These are phyloP conservation scores for Scaeva pyrastri DNA, from an alignment of 2,888 invertebrate genomes.

Conservation along the genomic window DNA sequence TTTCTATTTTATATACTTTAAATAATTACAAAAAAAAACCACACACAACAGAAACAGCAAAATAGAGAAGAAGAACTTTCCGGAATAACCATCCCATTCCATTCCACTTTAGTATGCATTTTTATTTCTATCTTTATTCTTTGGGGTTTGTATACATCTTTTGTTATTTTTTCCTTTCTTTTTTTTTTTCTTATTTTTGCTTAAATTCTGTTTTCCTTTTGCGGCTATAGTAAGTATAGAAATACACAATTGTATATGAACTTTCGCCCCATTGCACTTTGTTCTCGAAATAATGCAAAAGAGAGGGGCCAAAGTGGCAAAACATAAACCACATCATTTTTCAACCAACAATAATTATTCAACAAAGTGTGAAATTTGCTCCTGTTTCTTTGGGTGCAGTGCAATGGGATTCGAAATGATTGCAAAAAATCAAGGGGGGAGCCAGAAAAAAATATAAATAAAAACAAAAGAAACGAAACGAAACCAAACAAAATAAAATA, in stretches of 20 bases:
- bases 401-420: not conserved
- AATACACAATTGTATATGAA: conserved; percentile 24
- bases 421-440: not conserved
- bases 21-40: conserved; percentile 29
- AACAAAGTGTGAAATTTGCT: conserved; percentile 28
- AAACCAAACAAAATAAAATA: too few species aligned
- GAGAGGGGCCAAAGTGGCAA: conserved; percentile 14
- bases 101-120: conserved; percentile 3
- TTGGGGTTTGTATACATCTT: conserved; percentile 3
- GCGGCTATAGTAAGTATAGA: not conserved
- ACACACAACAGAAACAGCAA: not conserved
- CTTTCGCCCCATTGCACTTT: conserved; percentile 68
- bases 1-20: conserved; percentile 23
- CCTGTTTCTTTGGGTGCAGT: conserved; percentile 11
- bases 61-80: conserved; percentile 2
- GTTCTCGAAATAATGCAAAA: conserved; percentile 22
- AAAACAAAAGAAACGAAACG: not conserved
- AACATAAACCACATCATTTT: conserved; percentile 22
- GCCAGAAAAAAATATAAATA: not conserved
- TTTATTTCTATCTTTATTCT: conserved; percentile 8
- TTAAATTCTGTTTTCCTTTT: conserved; percentile 19
- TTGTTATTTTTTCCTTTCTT: not conserved
- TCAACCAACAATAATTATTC: not conserved
- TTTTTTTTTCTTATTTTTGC: conserved; percentile 11
- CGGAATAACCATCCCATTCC: not conserved